Conservation (phyloP, 2,113 vertebrate species). For the Takifugu bimaculatus region DNA sequence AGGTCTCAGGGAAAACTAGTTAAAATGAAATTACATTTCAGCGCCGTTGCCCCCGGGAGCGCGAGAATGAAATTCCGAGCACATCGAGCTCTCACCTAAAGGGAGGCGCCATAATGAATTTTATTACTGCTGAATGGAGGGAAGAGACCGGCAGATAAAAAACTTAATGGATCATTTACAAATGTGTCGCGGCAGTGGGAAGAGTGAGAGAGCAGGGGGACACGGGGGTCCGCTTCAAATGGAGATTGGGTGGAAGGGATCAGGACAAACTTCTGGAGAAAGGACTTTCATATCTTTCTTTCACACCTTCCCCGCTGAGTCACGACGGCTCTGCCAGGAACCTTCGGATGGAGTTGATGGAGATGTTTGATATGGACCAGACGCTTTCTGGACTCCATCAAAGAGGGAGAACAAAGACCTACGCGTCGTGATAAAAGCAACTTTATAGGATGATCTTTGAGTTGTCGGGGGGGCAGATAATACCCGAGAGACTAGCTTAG, state of each 20-base stretch:
- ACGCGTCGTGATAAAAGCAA: constrained; percentile 13
- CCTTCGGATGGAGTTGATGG: constrained; percentile 48
- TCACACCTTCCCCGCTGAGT: constrained; percentile 31
- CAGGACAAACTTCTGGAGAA: constrained; percentile 1
- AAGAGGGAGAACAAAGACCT: constrained; percentile 21
- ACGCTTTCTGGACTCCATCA: constrained; percentile 27
- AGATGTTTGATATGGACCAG: constrained; percentile 39
- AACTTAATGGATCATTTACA: constrained; percentile 53
- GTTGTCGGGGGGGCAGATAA: background rate
- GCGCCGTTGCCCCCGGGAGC: constrained; percentile 25
- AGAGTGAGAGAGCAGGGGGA: constrained; percentile 23
- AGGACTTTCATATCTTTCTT: too few species aligned
- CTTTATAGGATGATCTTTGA: constrained; percentile 2
- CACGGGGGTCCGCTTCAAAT: constrained; percentile 14
- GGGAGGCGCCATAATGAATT: constrained; percentile 46
- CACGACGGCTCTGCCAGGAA: constrained; percentile 27
- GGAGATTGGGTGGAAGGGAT: constrained; percentile 23
- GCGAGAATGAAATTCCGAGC: constrained; percentile 48
- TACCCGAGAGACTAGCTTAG: background rate
- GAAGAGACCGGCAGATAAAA: constrained; percentile 43
- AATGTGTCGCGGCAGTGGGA: constrained; percentile 30
- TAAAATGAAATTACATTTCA: constrained; percentile 54
- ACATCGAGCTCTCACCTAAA: constrained; percentile 40
- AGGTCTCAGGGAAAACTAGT: constrained; percentile 41
- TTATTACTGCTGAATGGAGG: constrained; percentile 46